Evolutionary conservation across 2,113 vertebrate genomes (phyloP), one percentile per base, ranked within the genome.

Genomic region (Syngnathus scovelli): DNA sequence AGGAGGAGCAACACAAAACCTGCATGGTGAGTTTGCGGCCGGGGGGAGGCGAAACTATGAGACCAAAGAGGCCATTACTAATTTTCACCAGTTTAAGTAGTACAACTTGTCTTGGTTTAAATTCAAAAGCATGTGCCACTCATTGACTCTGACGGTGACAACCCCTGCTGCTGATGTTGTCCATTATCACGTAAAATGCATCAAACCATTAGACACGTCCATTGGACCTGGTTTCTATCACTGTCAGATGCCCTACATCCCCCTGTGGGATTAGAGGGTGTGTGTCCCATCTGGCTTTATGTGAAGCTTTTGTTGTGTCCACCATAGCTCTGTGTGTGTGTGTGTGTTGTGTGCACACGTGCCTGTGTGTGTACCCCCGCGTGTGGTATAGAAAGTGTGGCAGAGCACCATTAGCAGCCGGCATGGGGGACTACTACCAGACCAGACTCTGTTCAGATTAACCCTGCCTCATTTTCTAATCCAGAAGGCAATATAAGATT

Each of bases 381-480:
- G 63, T 36, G 54, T 61, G 18, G 33, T 48, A 61, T 56, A 73
- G 67, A 66, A 74, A 74, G 38, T 55, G 3, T 66, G 71, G 64
- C 68, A 71, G 27, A 67, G 61, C 68, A 72, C 59, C 51, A 71
- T 80, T 64, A 71, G 58, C 18, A 73, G 15, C 23, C 56, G 38
- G 46, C 70, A 68, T 19, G 18, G 9, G 27, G 12, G 76, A 74
- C 70, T 72, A 72, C 51, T 2, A 58, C 71, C 78, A 81, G 5
- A 58, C 71, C 78, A 81, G 82, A 79, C 71, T 74, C 76, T 83
- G 67, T 80, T 81, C 66, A 83, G 81, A 85, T 87, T 79, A 86
- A 74, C 67, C 16, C 48, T 8, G 41, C 67, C 72, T 83, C 79
- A 78, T 83, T 67, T 75, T 67, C 75, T 89, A 86, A 85, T 76